Evolutionary conservation across 2,888 invertebrate genomes (phyloP), one percentile per base, ranked within the genome.

Genomic region (Scaptomyza reducta): DNA sequence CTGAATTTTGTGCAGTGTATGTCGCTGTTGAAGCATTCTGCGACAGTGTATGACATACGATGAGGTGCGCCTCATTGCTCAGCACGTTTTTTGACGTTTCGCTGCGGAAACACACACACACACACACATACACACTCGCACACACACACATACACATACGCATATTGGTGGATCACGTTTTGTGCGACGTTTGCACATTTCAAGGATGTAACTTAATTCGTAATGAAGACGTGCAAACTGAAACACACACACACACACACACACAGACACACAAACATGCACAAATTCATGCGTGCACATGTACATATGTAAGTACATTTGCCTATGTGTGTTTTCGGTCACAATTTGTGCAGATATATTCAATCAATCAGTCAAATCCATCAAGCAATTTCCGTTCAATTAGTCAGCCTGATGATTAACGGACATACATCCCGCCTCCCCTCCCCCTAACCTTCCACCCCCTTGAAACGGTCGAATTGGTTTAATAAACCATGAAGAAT

Each of bases 151-250:
- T 22, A 31, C 18, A 55, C 76, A 58, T 33, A 57, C 60, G 50
- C 65, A 63, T 66, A 2, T 62, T 59, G 31, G 74, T 54, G 67
- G 56, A 13, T 71, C 84, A 77, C 78, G 77, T 80, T 81, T 72
- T 69, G 72, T 65, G 74, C 85, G 73, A 75, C 84, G 82, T 83
- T 82, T 82, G 82, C 87, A 77, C 82, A 82, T 87, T 87, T 81
- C 73, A 78, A 84, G 87, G 84, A 84, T 87, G 81, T 81, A 80
- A 75, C 78, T 78, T 87, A 77, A 84, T 82, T 84, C 83, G 83
- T 87, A 82, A 82, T 87, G 82, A 80, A 84, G 81, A 87, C 82
- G 84, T 79, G 82, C 79, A 50, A 70, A 56, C 84, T 50, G 62
- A 60, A 62, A 65, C 62, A n/a, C 61, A 74, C 70, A 16, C 38